These are phyloP conservation scores for Phaethon lepturus DNA, from an alignment of 2,113 vertebrate genomes.

Conservation along the genomic window DNA sequence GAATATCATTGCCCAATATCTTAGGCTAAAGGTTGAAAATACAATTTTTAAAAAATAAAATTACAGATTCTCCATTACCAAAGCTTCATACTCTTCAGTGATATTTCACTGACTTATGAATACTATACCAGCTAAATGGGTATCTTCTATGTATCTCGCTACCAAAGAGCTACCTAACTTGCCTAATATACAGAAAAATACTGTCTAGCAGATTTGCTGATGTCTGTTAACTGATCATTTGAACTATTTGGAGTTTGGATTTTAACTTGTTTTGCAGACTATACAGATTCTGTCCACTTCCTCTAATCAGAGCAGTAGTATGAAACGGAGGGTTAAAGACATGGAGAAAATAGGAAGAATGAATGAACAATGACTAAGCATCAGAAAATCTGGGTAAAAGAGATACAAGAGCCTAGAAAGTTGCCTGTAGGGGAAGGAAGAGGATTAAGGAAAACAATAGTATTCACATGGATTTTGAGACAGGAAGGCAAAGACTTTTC, in stretches of 20 bases:
- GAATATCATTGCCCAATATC: neutral
- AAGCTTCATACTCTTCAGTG: neutral
- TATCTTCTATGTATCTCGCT: neutral
- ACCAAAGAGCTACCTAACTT: neutral
- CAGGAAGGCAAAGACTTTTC: neutral
- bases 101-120: neutral
- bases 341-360: neutral
- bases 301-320: neutral
- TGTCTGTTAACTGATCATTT: neutral
- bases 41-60: accelerated
- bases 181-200: neutral
- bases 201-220: neutral
- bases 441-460: neutral
- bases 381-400: neutral
- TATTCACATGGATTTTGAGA: neutral
- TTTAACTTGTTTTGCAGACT: neutral
- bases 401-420: neutral
- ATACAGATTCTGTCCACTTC: neutral
- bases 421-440: neutral
- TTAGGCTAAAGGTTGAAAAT: neutral
- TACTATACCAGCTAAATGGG: neutral
- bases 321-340: neutral
- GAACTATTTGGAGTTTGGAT: neutral
- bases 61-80: neutral
- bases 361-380: neutral